These are phyloP conservation scores for Chionomys nivalis DNA, from an alignment of 2,113 vertebrate genomes.

Conservation along the genomic window DNA sequence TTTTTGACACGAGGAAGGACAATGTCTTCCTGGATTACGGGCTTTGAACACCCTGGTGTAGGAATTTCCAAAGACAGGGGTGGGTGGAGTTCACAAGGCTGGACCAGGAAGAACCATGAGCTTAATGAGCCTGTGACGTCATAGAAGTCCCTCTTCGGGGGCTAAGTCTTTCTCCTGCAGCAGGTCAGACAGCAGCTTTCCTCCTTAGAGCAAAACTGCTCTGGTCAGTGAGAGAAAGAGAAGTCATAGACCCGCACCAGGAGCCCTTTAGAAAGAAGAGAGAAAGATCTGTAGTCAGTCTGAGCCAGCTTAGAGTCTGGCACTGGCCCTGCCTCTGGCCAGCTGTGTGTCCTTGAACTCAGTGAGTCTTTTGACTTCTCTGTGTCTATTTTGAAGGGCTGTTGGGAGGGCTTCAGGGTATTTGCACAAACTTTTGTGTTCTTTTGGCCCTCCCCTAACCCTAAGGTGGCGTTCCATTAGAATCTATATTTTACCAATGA, in stretches of 20 bases:
- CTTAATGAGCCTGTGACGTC: accelerated
- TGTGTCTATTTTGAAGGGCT: neutral
- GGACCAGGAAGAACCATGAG: neutral
- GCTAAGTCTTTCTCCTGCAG: neutral
- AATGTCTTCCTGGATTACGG: neutral
- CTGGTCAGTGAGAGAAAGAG: accelerated
- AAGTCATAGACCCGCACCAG: neutral
- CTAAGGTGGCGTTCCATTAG: neutral
- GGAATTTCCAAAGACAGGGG: neutral
- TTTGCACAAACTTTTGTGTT: neutral
- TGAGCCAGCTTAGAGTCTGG: neutral
- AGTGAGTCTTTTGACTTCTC: neutral
- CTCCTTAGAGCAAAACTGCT: neutral
- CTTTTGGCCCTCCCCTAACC: neutral
- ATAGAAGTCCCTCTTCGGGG: too few species aligned
- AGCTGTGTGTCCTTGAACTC: neutral
- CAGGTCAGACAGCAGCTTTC: neutral
- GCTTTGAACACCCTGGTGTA: neutral
- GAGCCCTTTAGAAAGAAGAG: neutral
- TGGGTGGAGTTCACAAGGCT: neutral
- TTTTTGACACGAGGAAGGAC: neutral
- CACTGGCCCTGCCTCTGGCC: neutral
- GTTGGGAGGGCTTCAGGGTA: accelerated
- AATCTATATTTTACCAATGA: neutral
- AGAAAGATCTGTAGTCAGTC: neutral